Conservation (phyloP, 1,140 invertebrate species). For the Lucilia sericata region DNA sequence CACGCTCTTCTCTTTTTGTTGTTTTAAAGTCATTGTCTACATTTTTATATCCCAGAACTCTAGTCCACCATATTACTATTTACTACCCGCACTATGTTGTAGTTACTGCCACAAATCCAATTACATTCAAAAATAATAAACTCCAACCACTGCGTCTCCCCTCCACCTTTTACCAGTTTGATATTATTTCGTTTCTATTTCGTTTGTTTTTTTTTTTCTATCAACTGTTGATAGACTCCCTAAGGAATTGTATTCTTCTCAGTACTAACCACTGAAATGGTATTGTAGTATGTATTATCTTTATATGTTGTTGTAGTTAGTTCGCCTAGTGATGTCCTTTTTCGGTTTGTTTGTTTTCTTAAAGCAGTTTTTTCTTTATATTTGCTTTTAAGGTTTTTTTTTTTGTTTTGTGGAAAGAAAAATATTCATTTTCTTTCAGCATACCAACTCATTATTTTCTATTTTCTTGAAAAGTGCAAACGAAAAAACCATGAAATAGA, state of each 20-base stretch:
- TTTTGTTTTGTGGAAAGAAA: slow-evolving; percentile 12
- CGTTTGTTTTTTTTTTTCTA: slow-evolving; percentile 28
- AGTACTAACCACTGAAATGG: neutral
- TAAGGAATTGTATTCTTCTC: slow-evolving; percentile 29
- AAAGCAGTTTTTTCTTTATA: neutral
- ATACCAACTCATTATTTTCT: slow-evolving; percentile 47
- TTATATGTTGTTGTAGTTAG: slow-evolving; percentile 2
- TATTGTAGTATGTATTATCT: slow-evolving; percentile 31
- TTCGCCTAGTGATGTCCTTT: slow-evolving; percentile 33
- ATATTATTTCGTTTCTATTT: neutral
- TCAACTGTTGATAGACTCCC: slow-evolving; percentile 47
- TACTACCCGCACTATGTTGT: slow-evolving; percentile 1
- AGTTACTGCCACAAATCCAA: slow-evolving; percentile 45
- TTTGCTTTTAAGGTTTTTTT: slow-evolving; percentile 1
- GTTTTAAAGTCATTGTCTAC: too few species aligned
- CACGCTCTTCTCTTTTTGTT: too few species aligned
- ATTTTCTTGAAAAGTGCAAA: slow-evolving; percentile 37
- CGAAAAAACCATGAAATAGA: neutral
- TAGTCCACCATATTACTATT: neutral
- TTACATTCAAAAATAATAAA: slow-evolving; percentile 47
- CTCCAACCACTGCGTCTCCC: neutral
- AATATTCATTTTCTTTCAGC: neutral
- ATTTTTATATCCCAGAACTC: neutral
- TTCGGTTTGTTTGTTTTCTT: neutral
- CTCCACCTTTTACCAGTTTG: neutral